phyloP scores from a whole-genome alignment of 2,113 vertebrate species.

The Crypturellus undulatus region DNA sequence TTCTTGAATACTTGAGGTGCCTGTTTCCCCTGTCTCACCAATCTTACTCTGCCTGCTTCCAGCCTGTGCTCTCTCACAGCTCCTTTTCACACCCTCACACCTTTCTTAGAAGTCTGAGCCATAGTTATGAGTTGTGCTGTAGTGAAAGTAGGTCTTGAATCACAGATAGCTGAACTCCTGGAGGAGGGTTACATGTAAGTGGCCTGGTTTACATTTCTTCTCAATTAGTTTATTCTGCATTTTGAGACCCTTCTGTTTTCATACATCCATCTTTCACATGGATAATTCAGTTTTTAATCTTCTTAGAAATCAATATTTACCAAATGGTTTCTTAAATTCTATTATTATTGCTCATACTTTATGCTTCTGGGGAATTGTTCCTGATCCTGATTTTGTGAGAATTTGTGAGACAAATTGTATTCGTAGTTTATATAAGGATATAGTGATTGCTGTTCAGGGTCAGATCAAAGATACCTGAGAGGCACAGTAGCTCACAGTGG shows the following conservation, averaged over 20 bases:
- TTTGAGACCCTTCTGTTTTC: not conserved
- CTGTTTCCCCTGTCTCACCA: not conserved
- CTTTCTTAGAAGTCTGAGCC: conserved; percentile 43
- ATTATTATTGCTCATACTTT: not conserved
- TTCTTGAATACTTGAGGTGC: not conserved
- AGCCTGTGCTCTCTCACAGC: not conserved
- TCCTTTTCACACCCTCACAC: conserved; percentile 18
- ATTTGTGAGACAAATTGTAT: not conserved
- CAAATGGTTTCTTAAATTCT: not conserved
- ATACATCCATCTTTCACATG: not conserved
- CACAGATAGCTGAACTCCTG: conserved; percentile 35
- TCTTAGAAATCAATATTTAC: not conserved
- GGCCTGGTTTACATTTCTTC: conserved; percentile 54
- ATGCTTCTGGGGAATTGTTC: not conserved
- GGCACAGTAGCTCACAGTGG: not conserved
- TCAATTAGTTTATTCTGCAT: conserved; percentile 28
- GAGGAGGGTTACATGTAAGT: conserved; percentile 4
- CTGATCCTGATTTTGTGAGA: not conserved
- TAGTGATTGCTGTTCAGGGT: not conserved
- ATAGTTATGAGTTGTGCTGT: not conserved
- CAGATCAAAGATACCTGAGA: not conserved
- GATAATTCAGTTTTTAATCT: not conserved
- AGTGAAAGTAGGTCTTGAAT: conserved; percentile 33
- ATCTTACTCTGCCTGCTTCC: not conserved
- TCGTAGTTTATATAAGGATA: not conserved